Conservation (phyloP, 2,113 vertebrate genomes). For the Calidris pygmaea region DNA sequence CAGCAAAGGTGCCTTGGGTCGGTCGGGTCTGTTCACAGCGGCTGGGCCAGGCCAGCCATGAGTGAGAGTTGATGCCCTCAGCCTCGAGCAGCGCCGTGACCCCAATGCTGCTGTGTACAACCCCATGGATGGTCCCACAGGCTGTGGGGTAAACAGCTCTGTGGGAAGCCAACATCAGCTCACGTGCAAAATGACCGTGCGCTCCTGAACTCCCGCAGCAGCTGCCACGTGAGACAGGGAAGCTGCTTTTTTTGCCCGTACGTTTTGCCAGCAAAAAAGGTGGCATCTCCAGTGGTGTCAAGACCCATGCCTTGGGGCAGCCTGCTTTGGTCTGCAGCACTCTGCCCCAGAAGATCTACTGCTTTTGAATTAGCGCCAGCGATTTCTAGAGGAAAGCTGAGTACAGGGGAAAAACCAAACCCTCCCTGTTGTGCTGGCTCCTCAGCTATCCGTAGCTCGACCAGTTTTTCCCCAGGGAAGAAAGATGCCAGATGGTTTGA, state of each 20-base stretch:
- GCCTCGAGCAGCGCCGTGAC: not conserved
- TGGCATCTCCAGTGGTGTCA: not conserved
- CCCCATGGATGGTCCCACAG: not conserved
- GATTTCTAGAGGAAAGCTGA: not conserved
- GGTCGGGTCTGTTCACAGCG: accelerated
- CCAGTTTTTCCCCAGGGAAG: not conserved
- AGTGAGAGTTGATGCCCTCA: not conserved
- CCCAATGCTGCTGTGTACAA: too few species aligned
- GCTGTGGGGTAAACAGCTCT: not conserved
- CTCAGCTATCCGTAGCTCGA: not conserved
- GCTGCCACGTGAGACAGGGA: not conserved
- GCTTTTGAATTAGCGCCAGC: not conserved
- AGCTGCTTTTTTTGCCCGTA: not conserved
- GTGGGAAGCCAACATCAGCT: not conserved
- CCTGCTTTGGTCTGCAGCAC: not conserved
- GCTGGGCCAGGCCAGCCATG: accelerated
- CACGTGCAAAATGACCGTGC: accelerated
- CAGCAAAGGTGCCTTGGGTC: not conserved
- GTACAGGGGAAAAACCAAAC: not conserved
- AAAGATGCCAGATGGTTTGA: slow-evolving; percentile 55
- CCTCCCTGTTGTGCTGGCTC: not conserved
- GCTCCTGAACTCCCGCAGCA: not conserved
- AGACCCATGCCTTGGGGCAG: not conserved
- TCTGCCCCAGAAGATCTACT: not conserved
- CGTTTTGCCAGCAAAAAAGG: not conserved